Evolutionary conservation across 2,888 invertebrate species (phyloP), one percentile per base, ranked within the genome.

Genomic region (Lissonota sp.): DNA sequence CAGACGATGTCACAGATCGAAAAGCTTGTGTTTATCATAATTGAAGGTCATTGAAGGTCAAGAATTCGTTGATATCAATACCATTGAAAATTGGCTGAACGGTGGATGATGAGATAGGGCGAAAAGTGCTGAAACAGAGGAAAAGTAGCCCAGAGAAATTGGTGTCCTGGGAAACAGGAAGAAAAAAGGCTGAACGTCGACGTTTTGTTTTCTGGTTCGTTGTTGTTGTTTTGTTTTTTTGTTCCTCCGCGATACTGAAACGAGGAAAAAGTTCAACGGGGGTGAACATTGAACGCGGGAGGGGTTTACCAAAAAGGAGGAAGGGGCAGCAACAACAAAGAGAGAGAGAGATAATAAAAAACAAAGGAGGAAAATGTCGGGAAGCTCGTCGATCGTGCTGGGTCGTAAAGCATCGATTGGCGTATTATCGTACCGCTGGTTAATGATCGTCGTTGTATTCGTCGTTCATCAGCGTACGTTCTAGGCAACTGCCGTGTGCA

Each of bases 401-500:
- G 67, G 57, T 57, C 63, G 51, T n/a, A 66, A 62, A 62, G 66
- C 74, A 74, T 60, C 74, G 60, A 66, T 74, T 46, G 55, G 53
- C 16, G 10, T 53, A 66, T 77, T 77, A 40, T 77, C 70, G 8
- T 66, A 40, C 49, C 1, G 26, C 26, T 60, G 44, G 57, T 74
- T 40, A 44, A 74, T 67, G 70, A 74, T 71, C 74, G 70, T 81
- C 70, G 74, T 37, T 42, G 55, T 77, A 70, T 63, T 76, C 75
- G 74, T 62, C 64, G 42, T 77, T 64, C 81, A 71, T 66, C 81
- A 71, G 66, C 81, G 70, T 71, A 71, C 78, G 70, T 81, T 81
- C 74, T 81, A 81, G 74, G 78, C 66, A 81, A 67, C 71, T 74
- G 74, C 62, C 74, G 81, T 78, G 81, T 80, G 80, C 81, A 74